Base-by-base conservation (phyloP, 2,113 vertebrate genomes). In the Phycodurus eques region DNA sequence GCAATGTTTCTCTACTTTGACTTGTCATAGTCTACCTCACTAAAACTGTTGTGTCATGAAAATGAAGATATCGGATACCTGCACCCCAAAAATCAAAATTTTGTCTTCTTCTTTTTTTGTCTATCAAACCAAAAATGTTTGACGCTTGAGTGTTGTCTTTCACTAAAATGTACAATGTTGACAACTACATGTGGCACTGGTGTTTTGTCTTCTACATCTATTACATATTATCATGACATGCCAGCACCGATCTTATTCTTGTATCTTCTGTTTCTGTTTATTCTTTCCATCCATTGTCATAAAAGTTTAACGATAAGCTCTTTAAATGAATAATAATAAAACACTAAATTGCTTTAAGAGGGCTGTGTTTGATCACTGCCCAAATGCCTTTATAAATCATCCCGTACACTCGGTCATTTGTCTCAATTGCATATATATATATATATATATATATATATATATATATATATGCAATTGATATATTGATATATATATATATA, bases 11-110 rank as follows among this genome's bases (percentile, higher is more conserved):
- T 64, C 72, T 62, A 89, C 92, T 84, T 93, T 93, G 91, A 92
- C 83, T 91, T 94, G 91, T 89, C 90, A 90, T 91, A 94, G 93
- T 95, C 95, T 96, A 96, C 95, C 95, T 96, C 95, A 95, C 89
- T 92, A 83, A 94, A 91, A 92, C 85, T 96, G 93, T 84, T 94
- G 92, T 95, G 93, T 94, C 91, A 89, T 94, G 92, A 91, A 95
- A 95, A 95, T 96, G 94, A 97, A 96, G 91, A 87, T 83, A 94
- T 93, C 89, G 90, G 83, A 74, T 44, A 60, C 5, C 31, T 6
- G 31, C 31, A 61, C 14, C 59, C 85, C 86, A 90, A 82, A 63
- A 72, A 31, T 44, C 31, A 9, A 35, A 61, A 35, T 17, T 35
- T 54, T n/a, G 35, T 4, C 19, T 63, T 63, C 42, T 62, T 8